phyloP scores from a whole-genome alignment of 1,140 invertebrate species.

The Drosophila quadrilineata region DNA sequence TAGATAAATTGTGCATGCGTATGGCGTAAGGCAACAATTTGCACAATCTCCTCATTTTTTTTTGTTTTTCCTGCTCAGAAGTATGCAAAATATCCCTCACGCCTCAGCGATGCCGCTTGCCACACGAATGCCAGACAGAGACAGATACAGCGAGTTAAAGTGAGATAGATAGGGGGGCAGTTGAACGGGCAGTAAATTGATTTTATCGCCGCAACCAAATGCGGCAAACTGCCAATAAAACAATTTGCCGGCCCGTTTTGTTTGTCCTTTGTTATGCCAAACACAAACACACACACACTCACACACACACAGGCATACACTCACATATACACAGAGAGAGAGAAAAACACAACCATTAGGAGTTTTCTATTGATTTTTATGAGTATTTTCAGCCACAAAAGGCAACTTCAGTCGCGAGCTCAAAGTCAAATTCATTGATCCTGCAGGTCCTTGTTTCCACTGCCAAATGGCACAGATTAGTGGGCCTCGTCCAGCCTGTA shows the following conservation, averaged over 20 bases:
- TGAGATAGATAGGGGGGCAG: not conserved
- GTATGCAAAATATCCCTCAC: too few species aligned
- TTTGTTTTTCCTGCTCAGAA: too few species aligned
- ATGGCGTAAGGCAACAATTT: conserved; percentile 35
- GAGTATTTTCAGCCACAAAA: conserved; percentile 8
- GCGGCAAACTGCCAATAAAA: conserved; percentile 73
- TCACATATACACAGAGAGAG: conserved; percentile 8
- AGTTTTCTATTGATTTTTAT: conserved; percentile 45
- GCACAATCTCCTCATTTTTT: too few species aligned
- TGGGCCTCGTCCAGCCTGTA: not conserved
- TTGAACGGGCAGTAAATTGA: conserved; percentile 58
- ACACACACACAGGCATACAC: not conserved
- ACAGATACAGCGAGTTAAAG: not conserved
- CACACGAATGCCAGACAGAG: not conserved
- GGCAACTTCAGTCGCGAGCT: conserved; percentile 3
- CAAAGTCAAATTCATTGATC: conserved; percentile 17
- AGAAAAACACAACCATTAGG: too few species aligned
- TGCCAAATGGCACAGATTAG: conserved; percentile 7
- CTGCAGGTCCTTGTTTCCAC: conserved; percentile 13
- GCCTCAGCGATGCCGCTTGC: conserved; percentile 15
- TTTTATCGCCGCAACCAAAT: conserved; percentile 66
- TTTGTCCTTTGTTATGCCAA: conserved; percentile 45
- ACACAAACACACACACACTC: conserved; percentile 18
- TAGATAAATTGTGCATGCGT: conserved; percentile 69
- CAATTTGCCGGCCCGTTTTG: conserved; percentile 65